Conservation (phyloP, 2,113 vertebrate genomes). For the Chaetodon trifascialis region DNA sequence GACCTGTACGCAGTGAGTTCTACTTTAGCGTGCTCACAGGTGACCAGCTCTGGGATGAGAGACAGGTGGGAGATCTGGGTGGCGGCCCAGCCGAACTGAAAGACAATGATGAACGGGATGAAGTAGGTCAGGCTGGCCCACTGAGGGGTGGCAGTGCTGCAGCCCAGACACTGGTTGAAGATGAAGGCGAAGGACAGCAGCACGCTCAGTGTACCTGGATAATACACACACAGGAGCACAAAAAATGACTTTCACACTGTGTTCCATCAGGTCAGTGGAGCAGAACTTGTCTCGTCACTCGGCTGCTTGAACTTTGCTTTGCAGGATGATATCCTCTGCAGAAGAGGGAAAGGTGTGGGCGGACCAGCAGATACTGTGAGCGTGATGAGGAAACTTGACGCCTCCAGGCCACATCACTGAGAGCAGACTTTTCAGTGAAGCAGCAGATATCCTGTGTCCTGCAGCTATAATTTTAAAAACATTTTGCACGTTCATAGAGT, state of each 20-base stretch:
- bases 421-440: too few relatives aligned
- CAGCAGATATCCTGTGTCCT: too few relatives aligned
- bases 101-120: constrained; percentile 91
- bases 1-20: constrained; percentile 97
- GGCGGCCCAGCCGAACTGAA: constrained; percentile 97
- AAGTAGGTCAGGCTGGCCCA: constrained; percentile 92
- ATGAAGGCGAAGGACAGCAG: constrained; percentile 94
- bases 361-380: too few relatives aligned
- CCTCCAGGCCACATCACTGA: too few relatives aligned
- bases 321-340: too few relatives aligned
- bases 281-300: too few relatives aligned
- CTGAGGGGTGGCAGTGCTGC: constrained; percentile 84
- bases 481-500: too few relatives aligned
- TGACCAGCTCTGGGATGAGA: constrained; percentile 93
- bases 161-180: constrained; percentile 93
- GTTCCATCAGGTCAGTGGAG: too few relatives aligned
- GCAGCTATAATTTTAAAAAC: too few relatives aligned
- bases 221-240: constrained; percentile 39
- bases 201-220: constrained; percentile 91
- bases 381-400: too few relatives aligned
- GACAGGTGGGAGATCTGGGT: constrained; percentile 96
- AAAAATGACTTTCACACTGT: background rate
- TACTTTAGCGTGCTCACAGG: constrained; percentile 91
- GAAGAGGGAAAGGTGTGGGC: too few relatives aligned
- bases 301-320: too few relatives aligned